Evolutionary conservation across 2,113 vertebrate species (phyloP), one percentile per base, ranked within the genome.

Genomic region (Lates calcarifer): DNA sequence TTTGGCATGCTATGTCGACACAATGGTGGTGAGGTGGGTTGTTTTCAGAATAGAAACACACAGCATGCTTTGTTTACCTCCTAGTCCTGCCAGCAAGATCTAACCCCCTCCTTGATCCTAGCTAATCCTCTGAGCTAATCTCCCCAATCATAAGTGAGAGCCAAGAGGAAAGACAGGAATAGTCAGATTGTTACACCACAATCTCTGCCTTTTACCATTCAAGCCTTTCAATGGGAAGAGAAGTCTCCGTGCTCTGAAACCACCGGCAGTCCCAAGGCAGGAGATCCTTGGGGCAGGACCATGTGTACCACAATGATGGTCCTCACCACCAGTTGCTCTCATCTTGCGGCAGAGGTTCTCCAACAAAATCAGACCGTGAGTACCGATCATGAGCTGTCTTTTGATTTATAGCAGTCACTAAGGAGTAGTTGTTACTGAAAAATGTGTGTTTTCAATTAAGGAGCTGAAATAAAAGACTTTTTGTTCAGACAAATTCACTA

Each of bases 291-390:
- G 81, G 43, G 47, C 17, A 58, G 71, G 77, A 91, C 81, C 91
- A 95, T 95, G 95, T 95, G 95, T 63, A 95, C 94, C 65, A 95
- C 94, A 0, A 80, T 94, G 83, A 82, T 91, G 90, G 94, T 95
- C 56, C 92, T 95, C 77, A 94, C 89, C 83, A 92, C 91, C 79
- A 87, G n/a, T 95, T n/a, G 94, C 90, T 2, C 56, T 89, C 63
- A 33, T 91, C 49, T 55, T 91, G 74, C 68, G 87, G 13, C 89
- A 91, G 45, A 76, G 33, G 66, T 93, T 89, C 78, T 89, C 82
- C 69, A 90, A 61, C 81, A 90, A 82, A 65, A 85, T 91, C 76
- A 64, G 8, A 18, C 91, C 93, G 93, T 94, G 75, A 94, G 93
- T 94, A 85, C n/a, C 11, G 3, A 20, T 24, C 12, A 2, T 20